Evolutionary conservation across 2,888 invertebrate genomes (phyloP), one percentile per base, ranked within the genome.

Genomic region (Ormyrus thymus): DNA sequence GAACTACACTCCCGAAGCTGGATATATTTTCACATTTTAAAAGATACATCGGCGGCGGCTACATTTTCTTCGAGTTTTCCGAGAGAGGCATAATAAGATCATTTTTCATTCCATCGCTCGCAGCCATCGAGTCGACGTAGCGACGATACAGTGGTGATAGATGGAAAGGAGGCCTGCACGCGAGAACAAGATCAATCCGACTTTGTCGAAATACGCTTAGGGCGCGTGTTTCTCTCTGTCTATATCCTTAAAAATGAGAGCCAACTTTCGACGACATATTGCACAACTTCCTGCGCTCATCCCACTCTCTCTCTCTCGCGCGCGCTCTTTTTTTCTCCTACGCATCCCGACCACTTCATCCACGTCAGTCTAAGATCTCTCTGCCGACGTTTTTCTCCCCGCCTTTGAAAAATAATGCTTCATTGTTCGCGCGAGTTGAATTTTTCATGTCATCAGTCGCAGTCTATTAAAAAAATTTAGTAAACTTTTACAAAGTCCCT

Each of bases 271-370:
- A 15, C 74, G 77, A 80, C 76, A 66, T 64, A 76, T 75, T 65
- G 72, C 45, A 61, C 64, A 76, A 79, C 66, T 75, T 71, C 45
- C 72, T 45, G 13, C 62, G 10, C 64, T 45, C 68, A 2, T 55
- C 61, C 11, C 53, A 15, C 13, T 10, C 68, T 68, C 68, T 55
- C 53, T 51, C 7, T 50, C 58, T 29, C 15, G 29, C 29, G 1
- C 29, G 0, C 1, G 7, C 51, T 45, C 9, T 45, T 45, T 56
- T 9, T 56, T 48, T 62, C 15, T 13, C 55, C n/a, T 46, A 11
- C 59, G 61, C 15, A 48, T 56, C 51, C 29, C 46, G 61, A 11
- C 83, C 83, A 82, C 85, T 86, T 84, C 86, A 85, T 86, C 84
- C 84, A 84, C 82, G 86, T 86, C 83, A 81, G 64, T 53, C 76